phyloP scores from a whole-genome alignment of 37 sponge, comb jelly and placozoan genomes.

The Bolinopsis microptera region DNA sequence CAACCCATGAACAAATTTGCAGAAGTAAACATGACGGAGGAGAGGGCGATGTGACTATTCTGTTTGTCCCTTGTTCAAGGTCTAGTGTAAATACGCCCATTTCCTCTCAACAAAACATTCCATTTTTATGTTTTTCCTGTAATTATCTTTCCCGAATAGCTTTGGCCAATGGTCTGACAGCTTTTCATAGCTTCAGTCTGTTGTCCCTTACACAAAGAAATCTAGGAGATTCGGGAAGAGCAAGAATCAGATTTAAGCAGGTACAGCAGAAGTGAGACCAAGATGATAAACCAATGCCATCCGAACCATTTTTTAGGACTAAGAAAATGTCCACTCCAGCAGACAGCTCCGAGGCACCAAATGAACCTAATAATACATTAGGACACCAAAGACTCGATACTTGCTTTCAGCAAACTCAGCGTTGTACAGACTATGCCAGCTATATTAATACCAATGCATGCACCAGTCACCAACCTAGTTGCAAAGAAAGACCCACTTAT shows the following conservation, averaged over 20 bases:
- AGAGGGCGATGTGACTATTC: no score
- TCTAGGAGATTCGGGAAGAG: conserved; percentile 1
- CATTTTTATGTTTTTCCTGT: neutral
- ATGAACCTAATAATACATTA: no score
- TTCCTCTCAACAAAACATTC: neutral
- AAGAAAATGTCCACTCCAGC: neutral
- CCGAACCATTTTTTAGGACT: neutral
- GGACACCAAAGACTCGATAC: neutral
- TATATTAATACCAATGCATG: neutral
- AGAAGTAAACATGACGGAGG: neutral
- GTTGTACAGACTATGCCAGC: neutral
- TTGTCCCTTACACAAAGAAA: neutral
- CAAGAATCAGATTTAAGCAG: neutral
- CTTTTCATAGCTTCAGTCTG: neutral
- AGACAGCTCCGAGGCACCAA: neutral
- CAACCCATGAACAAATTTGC: neutral
- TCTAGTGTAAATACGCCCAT: neutral
- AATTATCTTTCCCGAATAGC: neutral
- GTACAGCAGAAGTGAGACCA: neutral
- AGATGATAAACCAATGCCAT: conserved; percentile 8
- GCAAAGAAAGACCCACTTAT: conserved; percentile 17
- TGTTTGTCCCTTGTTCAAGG: neutral
- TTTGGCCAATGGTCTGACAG: neutral
- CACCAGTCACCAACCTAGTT: neutral
- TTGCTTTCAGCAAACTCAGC: conserved; percentile 20